Percentiles rank a stretch among this genome's conserved stretches.
Conservation (phyloP, 2,113 vertebrate genomes). For the Menidia beryllina region DNA sequence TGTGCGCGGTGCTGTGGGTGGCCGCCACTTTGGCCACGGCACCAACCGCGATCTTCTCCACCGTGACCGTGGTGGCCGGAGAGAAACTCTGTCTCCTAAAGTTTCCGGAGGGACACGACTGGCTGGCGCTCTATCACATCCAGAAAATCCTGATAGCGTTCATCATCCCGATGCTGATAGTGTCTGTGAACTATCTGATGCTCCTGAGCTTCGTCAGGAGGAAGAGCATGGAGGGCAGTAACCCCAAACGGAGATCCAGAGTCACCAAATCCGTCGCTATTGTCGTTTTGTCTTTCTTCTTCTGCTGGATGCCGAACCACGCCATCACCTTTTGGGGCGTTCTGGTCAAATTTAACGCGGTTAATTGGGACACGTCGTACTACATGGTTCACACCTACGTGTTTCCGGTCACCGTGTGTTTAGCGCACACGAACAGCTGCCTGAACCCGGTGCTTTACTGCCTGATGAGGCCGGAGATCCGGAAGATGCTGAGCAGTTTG, state of each 20-base stretch:
- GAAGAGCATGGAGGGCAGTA: slow-evolving; percentile 72
- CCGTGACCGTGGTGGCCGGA: slow-evolving; percentile 69
- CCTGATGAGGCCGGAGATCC: slow-evolving; percentile 83
- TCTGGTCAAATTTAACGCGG: slow-evolving; percentile 83
- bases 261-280: slow-evolving; percentile 79
- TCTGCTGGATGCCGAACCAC: slow-evolving; percentile 81
- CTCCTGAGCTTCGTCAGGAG: slow-evolving; percentile 77
- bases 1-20: slow-evolving; percentile 79
- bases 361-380: slow-evolving; percentile 80
- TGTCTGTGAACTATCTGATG: slow-evolving; percentile 78
- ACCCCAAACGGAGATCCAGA: slow-evolving; percentile 64
- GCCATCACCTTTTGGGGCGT: slow-evolving; percentile 87
- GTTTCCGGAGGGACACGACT: slow-evolving; percentile 79
- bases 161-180: slow-evolving; percentile 77
- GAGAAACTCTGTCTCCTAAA: slow-evolving; percentile 80
- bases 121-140: slow-evolving; percentile 80
- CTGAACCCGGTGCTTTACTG: slow-evolving; percentile 85
- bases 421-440: slow-evolving; percentile 86
- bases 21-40: slow-evolving; percentile 72
- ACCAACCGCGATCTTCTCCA: slow-evolving; percentile 79
- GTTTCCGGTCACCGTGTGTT: slow-evolving; percentile 83
- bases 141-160: slow-evolving; percentile 82
- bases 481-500: slow-evolving; percentile 77
- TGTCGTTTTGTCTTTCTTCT: slow-evolving; percentile 77
- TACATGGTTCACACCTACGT: slow-evolving; percentile 84